A percentile compares a stretch with the other conserved stretches of the same genome.
These are phyloP conservation scores for Euplexia lucipara DNA, from an alignment of 2,888 invertebrate species.

Conservation along the genomic window DNA sequence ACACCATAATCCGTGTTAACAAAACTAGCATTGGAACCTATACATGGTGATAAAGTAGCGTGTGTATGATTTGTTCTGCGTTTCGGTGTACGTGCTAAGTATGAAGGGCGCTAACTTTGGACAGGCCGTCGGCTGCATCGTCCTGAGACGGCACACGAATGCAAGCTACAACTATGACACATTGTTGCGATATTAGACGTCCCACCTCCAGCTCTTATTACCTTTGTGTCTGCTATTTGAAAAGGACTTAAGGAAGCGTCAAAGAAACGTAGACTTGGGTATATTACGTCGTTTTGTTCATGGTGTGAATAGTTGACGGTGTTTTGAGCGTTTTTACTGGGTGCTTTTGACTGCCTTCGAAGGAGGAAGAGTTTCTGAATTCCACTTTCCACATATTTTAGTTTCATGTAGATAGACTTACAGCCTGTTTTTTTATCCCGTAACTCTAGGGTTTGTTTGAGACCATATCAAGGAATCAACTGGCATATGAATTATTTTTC, in stretches of 20 bases:
- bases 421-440: no score
- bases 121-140: conserved; percentile 75
- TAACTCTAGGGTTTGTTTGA: no score
- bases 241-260: conserved; percentile 37
- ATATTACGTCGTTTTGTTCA: conserved; percentile 15
- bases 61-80: conserved; percentile 15
- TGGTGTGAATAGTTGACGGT: neutral
- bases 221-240: conserved; percentile 46
- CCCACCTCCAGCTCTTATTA: conserved; percentile 57
- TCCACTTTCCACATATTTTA: no score
- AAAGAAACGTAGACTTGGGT: conserved; percentile 7
- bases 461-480: no score
- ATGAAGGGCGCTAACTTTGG: conserved; percentile 80
- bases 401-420: no score
- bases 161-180: conserved; percentile 74
- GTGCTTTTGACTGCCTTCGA: no score
- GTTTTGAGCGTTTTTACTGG: neutral
- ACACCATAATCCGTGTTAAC: rapidly evolving
- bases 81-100: conserved; percentile 71
- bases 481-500: no score
- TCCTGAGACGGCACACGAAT: conserved; percentile 72
- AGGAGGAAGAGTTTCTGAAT: no score
- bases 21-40: conserved; percentile 34
- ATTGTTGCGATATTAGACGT: conserved; percentile 76
- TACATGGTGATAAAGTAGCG: conserved; percentile 16